Conservation (phyloP, 2,888 invertebrate species). For the Papilio protenor region DNA sequence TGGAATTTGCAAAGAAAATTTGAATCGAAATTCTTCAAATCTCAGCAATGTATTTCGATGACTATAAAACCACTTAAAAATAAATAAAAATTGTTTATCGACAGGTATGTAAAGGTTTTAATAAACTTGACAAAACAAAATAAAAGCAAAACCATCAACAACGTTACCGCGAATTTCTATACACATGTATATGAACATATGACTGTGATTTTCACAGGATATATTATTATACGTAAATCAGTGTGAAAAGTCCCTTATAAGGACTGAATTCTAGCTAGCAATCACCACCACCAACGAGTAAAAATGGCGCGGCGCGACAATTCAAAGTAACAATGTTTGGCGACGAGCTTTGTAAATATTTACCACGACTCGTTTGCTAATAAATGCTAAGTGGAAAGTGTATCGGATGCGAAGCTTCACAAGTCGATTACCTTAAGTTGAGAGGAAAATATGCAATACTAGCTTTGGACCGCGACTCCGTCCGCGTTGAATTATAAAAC, state of each 20-base stretch:
- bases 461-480: neutral
- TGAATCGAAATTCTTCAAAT: too few species aligned
- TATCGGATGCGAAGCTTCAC: conserved; percentile 22
- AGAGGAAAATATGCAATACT: conserved; percentile 8
- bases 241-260: conserved; percentile 49
- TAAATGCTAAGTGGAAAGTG: conserved; percentile 37
- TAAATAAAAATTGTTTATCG: neutral
- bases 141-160: neutral
- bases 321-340: conserved; percentile 38
- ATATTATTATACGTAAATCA: conserved; percentile 60
- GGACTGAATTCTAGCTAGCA: neutral
- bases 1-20: too few species aligned
- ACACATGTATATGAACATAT: neutral
- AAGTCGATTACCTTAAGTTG: neutral
- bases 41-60: too few species aligned
- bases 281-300: conserved; percentile 52
- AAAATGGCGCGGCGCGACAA: conserved; percentile 36
- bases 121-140: neutral
- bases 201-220: neutral
- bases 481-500: too few species aligned
- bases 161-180: neutral
- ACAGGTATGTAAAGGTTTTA: neutral
- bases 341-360: conserved; percentile 37
- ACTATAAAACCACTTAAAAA: neutral
- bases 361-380: conserved; percentile 35